phyloP scores from a whole-genome alignment of 2,797 vertebrate species.

The Myotis daubentonii region DNA sequence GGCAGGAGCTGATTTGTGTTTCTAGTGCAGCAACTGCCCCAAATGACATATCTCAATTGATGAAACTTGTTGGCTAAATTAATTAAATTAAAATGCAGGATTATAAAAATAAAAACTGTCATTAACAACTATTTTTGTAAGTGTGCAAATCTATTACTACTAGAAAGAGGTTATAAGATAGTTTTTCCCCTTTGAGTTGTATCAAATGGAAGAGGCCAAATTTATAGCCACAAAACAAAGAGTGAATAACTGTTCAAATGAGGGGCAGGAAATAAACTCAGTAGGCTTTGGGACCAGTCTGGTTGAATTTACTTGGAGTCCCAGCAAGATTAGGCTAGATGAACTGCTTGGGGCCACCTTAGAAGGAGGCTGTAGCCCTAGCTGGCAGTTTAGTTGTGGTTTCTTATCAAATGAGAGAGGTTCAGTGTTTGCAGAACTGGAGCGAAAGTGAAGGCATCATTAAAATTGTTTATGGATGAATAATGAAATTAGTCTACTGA shows the following conservation, averaged over 20 bases:
- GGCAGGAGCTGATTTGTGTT: background rate
- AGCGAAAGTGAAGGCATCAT: conserved; percentile 1
- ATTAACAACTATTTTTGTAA: background rate
- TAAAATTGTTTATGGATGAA: conserved; percentile 40
- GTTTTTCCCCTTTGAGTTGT: background rate
- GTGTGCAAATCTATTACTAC: background rate
- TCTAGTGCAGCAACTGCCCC: background rate
- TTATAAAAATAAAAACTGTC: background rate
- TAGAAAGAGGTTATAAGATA: background rate
- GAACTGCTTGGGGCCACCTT: background rate
- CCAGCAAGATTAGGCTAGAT: background rate
- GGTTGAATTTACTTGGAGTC: background rate
- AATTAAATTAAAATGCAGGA: conserved; percentile 1
- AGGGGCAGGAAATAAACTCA: background rate
- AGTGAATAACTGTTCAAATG: background rate
- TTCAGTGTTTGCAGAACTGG: background rate
- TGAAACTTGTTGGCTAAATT: background rate
- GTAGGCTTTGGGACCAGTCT: background rate
- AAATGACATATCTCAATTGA: background rate
- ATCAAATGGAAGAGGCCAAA: background rate
- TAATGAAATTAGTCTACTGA: conserved; percentile 10
- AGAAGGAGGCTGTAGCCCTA: background rate
- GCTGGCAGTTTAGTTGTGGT: background rate
- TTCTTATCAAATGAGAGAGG: conserved; percentile 9
- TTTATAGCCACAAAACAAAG: background rate